phyloP scores from a whole-genome alignment of 1,140 invertebrate genomes.

The Drosophila sp. region DNA sequence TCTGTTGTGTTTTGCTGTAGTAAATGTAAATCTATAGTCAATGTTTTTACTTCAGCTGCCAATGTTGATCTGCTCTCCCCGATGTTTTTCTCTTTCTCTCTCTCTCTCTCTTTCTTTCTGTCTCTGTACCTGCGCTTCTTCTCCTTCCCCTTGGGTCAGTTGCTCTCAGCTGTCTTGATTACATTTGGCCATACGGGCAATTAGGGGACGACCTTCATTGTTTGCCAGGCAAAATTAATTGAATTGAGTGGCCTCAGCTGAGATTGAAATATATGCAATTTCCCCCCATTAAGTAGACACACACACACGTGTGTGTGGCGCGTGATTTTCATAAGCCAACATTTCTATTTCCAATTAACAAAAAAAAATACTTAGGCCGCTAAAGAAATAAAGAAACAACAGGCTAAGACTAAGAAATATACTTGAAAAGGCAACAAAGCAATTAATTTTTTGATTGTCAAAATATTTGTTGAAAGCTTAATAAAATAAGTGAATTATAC shows the following conservation, averaged over 20 bases:
- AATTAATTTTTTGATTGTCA: too few species aligned
- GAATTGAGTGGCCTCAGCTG: conserved; percentile 77
- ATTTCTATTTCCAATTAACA: conserved; percentile 1
- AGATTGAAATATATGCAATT: conserved; percentile 53
- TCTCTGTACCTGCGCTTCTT: too few species aligned
- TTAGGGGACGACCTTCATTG: conserved; percentile 70
- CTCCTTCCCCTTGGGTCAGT: neutral
- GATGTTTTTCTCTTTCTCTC: conserved; percentile 1
- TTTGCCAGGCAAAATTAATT: conserved; percentile 76
- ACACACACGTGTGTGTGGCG: neutral
- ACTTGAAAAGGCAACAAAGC: too few species aligned
- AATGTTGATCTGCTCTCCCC: conserved; percentile 12
- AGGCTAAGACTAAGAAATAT: neutral
- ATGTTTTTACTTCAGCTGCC: conserved; percentile 57
- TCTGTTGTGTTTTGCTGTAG: conserved; percentile 34
- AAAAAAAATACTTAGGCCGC: neutral
- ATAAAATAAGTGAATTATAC: too few species aligned
- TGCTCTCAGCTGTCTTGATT: conserved; percentile 54
- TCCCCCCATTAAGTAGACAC: neutral
- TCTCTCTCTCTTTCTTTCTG: neutral
- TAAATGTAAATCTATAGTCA: conserved; percentile 53
- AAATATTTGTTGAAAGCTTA: too few species aligned
- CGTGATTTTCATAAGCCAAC: neutral
- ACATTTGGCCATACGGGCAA: conserved; percentile 66
- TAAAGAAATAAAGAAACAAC: neutral